Evolutionary conservation across 1,140 invertebrate genomes (phyloP), one percentile per base, ranked within the genome.

Genomic region (Papilio helenus): DNA sequence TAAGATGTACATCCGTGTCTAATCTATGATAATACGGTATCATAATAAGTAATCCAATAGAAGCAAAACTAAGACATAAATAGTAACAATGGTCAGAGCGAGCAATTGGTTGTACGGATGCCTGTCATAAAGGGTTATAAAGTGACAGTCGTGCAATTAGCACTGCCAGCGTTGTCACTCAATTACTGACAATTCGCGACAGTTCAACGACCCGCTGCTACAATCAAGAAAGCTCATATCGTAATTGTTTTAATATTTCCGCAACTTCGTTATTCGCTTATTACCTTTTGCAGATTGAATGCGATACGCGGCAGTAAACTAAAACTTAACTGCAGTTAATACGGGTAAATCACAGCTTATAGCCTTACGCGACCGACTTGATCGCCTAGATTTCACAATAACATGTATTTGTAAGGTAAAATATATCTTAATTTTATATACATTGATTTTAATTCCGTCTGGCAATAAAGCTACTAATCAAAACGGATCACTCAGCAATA

Each of bases 151-250:
- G 76, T 84, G 87, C 87, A 93, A 92, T 93, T 92, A 93, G 84
- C 85, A 79, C 79, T 61, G 44, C 83, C 86, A 87, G 87, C 86
- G 84, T 86, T 91, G 90, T 82, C 83, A 88, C 86, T 88, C 88
- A 92, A 92, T 91, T 93, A 86, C 77, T 65, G 83, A 84, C 88
- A 90, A 89, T 90, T 88, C 86, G 86, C 86, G 76, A 83, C 84
- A 83, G 90, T 90, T 93, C 89, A 89, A 82, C 80, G 89, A 89
- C 89, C 89, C 84, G 26, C 79, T 26, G 76, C 68, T 82, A 81
- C 81, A 81, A 79, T 79, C 80, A 82, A 83, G 72, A 84, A 80
- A 81, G 61, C 61, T 68, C 26, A 68, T 68, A 81, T 81, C 61
- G 81, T 82, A 74, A 80, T 80, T 81, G 79, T 84, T 83, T 81